Evolutionary conservation across 2,113 vertebrate genomes (phyloP).

Genomic region (Ibidorhyncha struthersii): DNA sequence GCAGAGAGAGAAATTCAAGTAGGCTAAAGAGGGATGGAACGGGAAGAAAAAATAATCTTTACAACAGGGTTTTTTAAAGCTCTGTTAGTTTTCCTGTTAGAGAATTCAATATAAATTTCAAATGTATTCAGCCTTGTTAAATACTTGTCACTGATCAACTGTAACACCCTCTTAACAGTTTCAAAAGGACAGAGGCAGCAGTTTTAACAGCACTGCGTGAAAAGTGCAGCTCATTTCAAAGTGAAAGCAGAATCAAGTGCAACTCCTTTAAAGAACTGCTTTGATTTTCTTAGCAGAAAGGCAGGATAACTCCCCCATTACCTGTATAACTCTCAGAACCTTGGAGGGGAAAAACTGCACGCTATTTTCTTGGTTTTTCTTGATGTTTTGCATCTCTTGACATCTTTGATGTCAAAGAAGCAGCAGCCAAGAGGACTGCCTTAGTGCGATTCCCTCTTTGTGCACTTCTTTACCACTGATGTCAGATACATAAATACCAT

Average conservation of each 20-base stretch:
- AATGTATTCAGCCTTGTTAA: neutral
- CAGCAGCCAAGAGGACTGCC: neutral
- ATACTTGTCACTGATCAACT: neutral
- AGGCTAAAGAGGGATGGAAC: neutral
- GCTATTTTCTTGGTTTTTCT: neutral
- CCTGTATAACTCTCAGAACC: neutral
- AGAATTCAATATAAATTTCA: neutral
- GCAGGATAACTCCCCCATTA: neutral
- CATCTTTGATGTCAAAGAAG: neutral
- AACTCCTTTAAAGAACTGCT: neutral
- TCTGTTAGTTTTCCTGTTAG: neutral
- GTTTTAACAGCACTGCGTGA: neutral
- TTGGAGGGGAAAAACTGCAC: rapidly evolving
- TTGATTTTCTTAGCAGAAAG: neutral
- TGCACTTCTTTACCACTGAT: neutral
- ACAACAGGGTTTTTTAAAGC: neutral
- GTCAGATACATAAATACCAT: neutral
- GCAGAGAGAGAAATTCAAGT: neutral
- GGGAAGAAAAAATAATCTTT: neutral
- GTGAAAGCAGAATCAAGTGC: neutral
- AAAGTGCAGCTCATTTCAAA: neutral
- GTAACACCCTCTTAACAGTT: neutral
- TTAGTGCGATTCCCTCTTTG: neutral
- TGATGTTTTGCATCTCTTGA: neutral
- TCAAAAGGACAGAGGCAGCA: neutral